Percentiles rank a stretch among this genome's conserved stretches.
phyloP scores from a whole-genome alignment of 1,140 invertebrate genomes.

The Zophobas morio region DNA sequence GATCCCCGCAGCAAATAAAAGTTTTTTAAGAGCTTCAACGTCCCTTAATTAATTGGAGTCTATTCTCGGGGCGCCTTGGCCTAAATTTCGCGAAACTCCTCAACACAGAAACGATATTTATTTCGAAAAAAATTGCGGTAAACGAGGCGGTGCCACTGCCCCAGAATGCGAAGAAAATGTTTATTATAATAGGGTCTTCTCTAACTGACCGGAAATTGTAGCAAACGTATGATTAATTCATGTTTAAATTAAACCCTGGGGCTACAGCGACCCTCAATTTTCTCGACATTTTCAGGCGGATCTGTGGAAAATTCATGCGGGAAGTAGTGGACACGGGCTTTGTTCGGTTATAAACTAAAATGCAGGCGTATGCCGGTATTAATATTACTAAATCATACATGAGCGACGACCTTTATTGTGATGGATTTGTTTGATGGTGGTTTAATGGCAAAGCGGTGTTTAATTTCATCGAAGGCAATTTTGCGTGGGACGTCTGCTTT shows the following conservation, averaged over 20 bases:
- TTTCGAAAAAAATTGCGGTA: background rate
- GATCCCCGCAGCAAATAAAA: conserved; percentile 26
- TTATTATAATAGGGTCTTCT: conserved; percentile 12
- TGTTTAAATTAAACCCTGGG: conserved; percentile 26
- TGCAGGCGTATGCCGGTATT: background rate
- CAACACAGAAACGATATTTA: background rate
- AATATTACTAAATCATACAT: background rate
- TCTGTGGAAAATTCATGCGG: too few relatives aligned
- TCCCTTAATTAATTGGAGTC: conserved; percentile 28
- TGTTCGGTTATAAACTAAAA: background rate
- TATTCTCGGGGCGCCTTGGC: conserved; percentile 13
- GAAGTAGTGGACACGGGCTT: background rate
- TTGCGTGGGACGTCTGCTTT: too few relatives aligned
- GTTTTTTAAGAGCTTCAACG: conserved; percentile 2
- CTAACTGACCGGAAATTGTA: conserved; percentile 4
- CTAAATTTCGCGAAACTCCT: background rate
- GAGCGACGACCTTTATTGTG: too few relatives aligned
- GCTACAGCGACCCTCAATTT: background rate
- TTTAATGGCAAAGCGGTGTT: too few relatives aligned
- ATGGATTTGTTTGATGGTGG: too few relatives aligned
- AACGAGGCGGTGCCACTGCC: background rate
- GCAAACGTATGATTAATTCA: conserved; percentile 32
- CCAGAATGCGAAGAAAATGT: conserved; percentile 1
- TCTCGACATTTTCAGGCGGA: background rate
- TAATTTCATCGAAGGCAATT: too few relatives aligned